Percentiles rank a stretch among this genome's conserved stretches.
Conservation (phyloP, 2,888 invertebrate species). For the Melieria crassipennis region DNA sequence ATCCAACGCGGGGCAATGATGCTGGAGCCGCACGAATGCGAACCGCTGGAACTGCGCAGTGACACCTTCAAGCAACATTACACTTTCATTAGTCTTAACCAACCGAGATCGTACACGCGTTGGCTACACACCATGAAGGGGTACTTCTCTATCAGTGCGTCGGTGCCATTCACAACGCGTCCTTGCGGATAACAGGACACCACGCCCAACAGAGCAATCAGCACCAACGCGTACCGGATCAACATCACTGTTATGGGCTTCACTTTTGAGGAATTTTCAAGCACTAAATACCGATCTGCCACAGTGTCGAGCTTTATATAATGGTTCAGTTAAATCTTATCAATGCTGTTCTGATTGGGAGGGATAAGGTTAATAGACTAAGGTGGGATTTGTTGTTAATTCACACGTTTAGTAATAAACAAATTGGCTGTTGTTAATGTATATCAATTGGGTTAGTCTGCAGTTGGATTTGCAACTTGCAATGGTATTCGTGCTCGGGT, state of each 20-base stretch:
- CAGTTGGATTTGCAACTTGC: too few species aligned
- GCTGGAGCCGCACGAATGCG: slow-evolving; percentile 56
- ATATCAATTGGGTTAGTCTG: too few species aligned
- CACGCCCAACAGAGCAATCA: slow-evolving; percentile 35
- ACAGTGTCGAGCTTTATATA: too few species aligned
- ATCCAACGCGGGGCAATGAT: slow-evolving; percentile 51
- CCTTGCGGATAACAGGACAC: slow-evolving; percentile 42
- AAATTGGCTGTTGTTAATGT: too few species aligned
- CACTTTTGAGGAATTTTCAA: neutral
- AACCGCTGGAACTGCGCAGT: slow-evolving; percentile 48
- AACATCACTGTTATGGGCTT: neutral
- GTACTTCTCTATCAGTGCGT: slow-evolving; percentile 49
- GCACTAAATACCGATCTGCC: too few species aligned
- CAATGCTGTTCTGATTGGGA: too few species aligned
- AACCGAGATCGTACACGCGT: neutral
- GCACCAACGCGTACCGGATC: neutral
- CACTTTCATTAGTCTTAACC: neutral
- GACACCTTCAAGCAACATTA: slow-evolving; percentile 44
- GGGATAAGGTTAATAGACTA: too few species aligned
- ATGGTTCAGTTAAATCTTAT: too few species aligned
- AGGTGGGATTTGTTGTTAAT: too few species aligned
- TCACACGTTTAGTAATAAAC: too few species aligned
- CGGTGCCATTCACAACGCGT: slow-evolving; percentile 61
- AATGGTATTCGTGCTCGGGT: too few species aligned
- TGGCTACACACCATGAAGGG: slow-evolving; percentile 54